phyloP scores from a whole-genome alignment of 2,888 invertebrate species.

The Onthophagus sagittarius region DNA sequence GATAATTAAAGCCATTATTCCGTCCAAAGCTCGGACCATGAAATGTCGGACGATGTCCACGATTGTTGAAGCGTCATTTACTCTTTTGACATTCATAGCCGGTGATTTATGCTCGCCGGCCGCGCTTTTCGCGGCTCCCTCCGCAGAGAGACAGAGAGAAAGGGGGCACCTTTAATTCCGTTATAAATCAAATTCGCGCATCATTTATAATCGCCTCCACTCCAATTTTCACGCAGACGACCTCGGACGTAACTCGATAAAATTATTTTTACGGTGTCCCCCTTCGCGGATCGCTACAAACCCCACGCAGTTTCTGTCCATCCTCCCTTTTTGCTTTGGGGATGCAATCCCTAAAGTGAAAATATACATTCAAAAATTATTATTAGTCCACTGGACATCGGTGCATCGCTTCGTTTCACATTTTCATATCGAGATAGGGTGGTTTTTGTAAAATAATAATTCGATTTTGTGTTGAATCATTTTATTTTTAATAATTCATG shows the following conservation, averaged over 20 bases:
- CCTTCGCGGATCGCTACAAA: background rate
- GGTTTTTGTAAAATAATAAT: background rate
- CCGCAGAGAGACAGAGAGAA: slow-evolving; percentile 5
- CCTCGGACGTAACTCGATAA: slow-evolving; percentile 8
- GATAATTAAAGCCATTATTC: slow-evolving; percentile 37
- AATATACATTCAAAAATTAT: background rate
- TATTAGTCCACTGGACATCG: background rate
- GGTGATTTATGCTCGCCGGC: slow-evolving; percentile 33
- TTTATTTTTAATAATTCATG: background rate
- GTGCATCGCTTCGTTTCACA: background rate
- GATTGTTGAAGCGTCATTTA: slow-evolving; percentile 46
- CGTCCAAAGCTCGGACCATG: slow-evolving; percentile 29
- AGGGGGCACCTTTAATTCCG: slow-evolving; percentile 15
- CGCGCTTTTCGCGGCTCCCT: slow-evolving; percentile 31
- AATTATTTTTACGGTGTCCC: background rate
- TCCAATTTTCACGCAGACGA: slow-evolving; percentile 7
- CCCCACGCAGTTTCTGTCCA: background rate
- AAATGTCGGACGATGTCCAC: slow-evolving; percentile 36
- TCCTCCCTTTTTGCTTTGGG: background rate
- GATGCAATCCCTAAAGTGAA: background rate
- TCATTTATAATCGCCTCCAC: slow-evolving; percentile 12
- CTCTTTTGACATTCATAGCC: slow-evolving; percentile 39
- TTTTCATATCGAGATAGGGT: background rate
- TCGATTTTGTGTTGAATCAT: background rate
- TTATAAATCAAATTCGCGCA: slow-evolving; percentile 13